A percentile compares a stretch with the other conserved stretches of the same genome.
Conservation (phyloP, 2,113 vertebrate genomes). For the Menura novaehollandiae region DNA sequence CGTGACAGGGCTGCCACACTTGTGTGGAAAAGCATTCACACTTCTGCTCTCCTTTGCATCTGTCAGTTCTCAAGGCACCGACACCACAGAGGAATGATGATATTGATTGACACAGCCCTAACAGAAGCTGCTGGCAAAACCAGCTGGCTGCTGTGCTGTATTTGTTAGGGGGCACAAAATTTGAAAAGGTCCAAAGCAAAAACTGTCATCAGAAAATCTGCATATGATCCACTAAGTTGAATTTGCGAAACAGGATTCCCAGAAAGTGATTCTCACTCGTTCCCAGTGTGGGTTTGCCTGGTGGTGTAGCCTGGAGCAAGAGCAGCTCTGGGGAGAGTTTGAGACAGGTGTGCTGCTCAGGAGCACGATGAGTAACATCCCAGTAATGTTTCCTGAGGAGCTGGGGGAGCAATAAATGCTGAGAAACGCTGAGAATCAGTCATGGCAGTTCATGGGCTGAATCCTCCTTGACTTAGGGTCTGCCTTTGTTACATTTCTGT, state of each 20-base stretch:
- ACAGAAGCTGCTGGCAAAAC: not conserved
- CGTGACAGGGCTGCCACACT: not conserved
- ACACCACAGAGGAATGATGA: not conserved
- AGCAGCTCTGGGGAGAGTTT: not conserved
- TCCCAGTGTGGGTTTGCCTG: rapidly evolving
- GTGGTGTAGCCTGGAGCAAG: not conserved
- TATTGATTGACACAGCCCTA: not conserved
- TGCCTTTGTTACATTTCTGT: not conserved
- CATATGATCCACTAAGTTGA: not conserved
- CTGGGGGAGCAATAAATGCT: not conserved
- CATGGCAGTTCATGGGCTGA: not conserved
- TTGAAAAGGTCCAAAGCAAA: not conserved
- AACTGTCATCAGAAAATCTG: not conserved
- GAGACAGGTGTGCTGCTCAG: not conserved
- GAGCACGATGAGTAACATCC: not conserved
- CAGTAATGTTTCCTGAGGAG: not conserved
- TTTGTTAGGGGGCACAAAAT: not conserved
- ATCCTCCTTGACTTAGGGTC: not conserved
- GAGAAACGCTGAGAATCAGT: not conserved
- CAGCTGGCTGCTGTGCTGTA: not conserved
- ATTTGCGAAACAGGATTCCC: not conserved
- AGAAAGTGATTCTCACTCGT: not conserved
- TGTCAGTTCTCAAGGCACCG: not conserved
- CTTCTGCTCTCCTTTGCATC: not conserved
- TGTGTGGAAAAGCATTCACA: not conserved